phyloP scores from a whole-genome alignment of 2,888 invertebrate genomes.

The Brassicogethes aeneus region DNA sequence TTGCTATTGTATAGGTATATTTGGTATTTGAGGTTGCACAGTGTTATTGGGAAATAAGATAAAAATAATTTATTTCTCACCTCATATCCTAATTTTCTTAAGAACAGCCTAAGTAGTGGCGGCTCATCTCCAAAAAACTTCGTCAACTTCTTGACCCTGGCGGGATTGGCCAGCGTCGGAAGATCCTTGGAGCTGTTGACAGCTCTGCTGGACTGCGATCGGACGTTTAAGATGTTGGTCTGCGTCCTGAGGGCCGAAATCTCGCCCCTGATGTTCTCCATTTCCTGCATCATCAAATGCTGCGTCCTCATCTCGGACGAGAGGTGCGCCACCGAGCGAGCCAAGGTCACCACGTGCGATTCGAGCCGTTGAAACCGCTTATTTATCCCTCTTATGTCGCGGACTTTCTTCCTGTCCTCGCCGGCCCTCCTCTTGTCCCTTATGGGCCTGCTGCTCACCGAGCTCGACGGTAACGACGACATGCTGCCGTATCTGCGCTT shows the following conservation, averaged over 20 bases:
- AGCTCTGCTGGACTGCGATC: conserved; percentile 57
- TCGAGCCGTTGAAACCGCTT: conserved; percentile 82
- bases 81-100: conserved; percentile 88
- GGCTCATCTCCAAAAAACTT: conserved; percentile 94
- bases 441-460: conserved; percentile 69
- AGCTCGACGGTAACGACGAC: conserved; percentile 75
- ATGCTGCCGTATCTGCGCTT: conserved; percentile 65
- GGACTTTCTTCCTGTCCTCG: conserved; percentile 64
- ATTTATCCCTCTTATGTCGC: conserved; percentile 67
- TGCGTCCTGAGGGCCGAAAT: conserved; percentile 67
- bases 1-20: too few relatives aligned
- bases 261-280: conserved; percentile 79
- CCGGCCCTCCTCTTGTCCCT: conserved; percentile 59
- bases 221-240: conserved; percentile 49
- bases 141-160: conserved; percentile 77
- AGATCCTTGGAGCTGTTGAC: conserved; percentile 47
- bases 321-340: conserved; percentile 81
- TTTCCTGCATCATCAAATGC: conserved; percentile 81
- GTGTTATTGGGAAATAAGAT: too few relatives aligned
- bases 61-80: conserved; percentile 40
- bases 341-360: conserved; percentile 84
- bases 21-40: too few relatives aligned
- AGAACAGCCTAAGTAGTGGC: conserved; percentile 77
- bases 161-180: conserved; percentile 74
- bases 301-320: conserved; percentile 88